These are phyloP conservation scores for Halotydeus destructor DNA, from an alignment of 1,140 invertebrate species.

Conservation along the genomic window DNA sequence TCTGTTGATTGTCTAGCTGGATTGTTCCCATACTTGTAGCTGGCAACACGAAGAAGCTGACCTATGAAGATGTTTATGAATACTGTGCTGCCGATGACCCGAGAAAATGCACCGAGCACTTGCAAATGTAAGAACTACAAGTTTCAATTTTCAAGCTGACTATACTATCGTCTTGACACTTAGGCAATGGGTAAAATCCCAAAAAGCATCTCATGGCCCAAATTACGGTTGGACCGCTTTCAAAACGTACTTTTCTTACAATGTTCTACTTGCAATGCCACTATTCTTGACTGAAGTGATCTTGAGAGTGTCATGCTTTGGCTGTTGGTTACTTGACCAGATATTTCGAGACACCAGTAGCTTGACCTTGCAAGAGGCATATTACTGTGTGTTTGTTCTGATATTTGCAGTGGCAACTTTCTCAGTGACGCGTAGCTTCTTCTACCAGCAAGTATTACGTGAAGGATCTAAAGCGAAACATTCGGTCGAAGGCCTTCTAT, in stretches of 20 bases:
- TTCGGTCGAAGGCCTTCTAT: no score
- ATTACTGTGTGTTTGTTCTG: slow-evolving; percentile 34
- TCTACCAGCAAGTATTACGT: slow-evolving; percentile 23
- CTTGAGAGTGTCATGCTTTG: slow-evolving; percentile 24
- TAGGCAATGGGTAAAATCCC: slow-evolving; percentile 15
- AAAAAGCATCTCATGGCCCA: slow-evolving; percentile 12
- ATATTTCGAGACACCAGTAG: slow-evolving; percentile 10
- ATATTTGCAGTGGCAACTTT: slow-evolving; percentile 20
- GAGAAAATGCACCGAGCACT: slow-evolving; percentile 3
- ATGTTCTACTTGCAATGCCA: slow-evolving; percentile 11
- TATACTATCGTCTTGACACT: no score
- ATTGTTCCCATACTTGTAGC: background rate
- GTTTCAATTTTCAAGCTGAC: no score
- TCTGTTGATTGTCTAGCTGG: no score
- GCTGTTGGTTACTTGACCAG: slow-evolving; percentile 4
- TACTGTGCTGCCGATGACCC: slow-evolving; percentile 5
- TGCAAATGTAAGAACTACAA: slow-evolving; percentile 7
- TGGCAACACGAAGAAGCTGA: slow-evolving; percentile 6
- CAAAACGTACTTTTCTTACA: slow-evolving; percentile 10
- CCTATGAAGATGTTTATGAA: slow-evolving; percentile 10
- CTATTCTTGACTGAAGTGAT: slow-evolving; percentile 1
- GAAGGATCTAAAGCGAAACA: no score
- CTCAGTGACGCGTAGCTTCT: background rate
- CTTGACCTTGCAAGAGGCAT: slow-evolving; percentile 10
- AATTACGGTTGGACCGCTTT: slow-evolving; percentile 12